Percentiles rank a stretch among this genome's conserved stretches.
These are phyloP conservation scores for Asbolus verrucosus DNA, from an alignment of 1,140 invertebrate species.

Conservation along the genomic window DNA sequence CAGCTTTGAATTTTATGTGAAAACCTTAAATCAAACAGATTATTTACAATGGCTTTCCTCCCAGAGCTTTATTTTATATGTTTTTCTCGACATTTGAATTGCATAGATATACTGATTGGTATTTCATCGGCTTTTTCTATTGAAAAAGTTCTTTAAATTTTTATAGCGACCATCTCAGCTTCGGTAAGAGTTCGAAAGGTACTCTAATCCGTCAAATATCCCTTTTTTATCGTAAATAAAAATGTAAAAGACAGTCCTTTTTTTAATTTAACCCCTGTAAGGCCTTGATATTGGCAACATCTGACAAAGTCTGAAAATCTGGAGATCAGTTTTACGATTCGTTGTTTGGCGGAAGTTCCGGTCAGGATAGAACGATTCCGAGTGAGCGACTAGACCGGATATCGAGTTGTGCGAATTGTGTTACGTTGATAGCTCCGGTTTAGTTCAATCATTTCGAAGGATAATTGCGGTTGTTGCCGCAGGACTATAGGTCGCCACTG, in stretches of 20 bases:
- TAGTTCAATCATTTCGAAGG: slow-evolving; percentile 40
- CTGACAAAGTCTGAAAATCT: slow-evolving; percentile 13
- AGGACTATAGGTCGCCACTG: background rate
- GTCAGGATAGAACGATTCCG: slow-evolving; percentile 11
- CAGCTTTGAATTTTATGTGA: slow-evolving; percentile 7
- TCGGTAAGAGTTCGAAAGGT: background rate
- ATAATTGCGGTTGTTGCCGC: slow-evolving; percentile 36
- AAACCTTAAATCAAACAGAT: slow-evolving; percentile 15
- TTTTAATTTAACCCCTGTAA: slow-evolving; percentile 13
- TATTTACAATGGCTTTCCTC: slow-evolving; percentile 13
- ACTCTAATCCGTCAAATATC: background rate
- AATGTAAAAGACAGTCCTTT: slow-evolving; percentile 8
- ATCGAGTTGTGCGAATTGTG: slow-evolving; percentile 45
- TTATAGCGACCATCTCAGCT: background rate
- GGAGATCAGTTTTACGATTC: slow-evolving; percentile 14
- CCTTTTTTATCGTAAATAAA: slow-evolving; percentile 24
- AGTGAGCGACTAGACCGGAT: slow-evolving; percentile 32
- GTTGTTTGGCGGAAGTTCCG: slow-evolving; percentile 17
- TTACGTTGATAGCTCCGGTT: slow-evolving; percentile 45
- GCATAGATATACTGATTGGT: background rate
- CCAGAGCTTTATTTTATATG: background rate
- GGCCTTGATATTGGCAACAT: background rate
- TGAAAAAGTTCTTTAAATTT: slow-evolving; percentile 1
- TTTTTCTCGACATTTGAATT: slow-evolving; percentile 5
- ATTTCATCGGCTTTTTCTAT: background rate